Percentiles rank a stretch among this genome's conserved stretches.
phyloP scores from a whole-genome alignment of 2,797 vertebrate genomes.

The Okamejei kenojei region DNA sequence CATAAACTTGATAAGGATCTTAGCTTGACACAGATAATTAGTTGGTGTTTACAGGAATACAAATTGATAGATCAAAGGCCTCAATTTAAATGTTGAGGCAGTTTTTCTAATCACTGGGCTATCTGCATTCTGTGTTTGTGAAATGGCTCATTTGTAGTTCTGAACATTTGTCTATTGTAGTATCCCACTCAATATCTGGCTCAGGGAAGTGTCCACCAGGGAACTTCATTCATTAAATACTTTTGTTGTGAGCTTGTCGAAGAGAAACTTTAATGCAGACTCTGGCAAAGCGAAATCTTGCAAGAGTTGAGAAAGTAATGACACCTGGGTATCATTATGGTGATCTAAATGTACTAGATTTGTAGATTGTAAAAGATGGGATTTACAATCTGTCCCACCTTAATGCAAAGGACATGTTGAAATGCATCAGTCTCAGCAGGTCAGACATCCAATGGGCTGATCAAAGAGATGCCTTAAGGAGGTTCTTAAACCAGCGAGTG shows the following conservation, averaged over 20 bases:
- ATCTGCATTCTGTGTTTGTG: background rate
- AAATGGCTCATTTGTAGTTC: background rate
- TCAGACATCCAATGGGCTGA: background rate
- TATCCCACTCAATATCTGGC: background rate
- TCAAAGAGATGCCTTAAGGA: background rate
- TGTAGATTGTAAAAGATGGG: background rate
- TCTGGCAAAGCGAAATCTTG: background rate
- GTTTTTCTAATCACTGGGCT: background rate
- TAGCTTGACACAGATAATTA: conserved; percentile 77
- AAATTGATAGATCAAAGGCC: conserved; percentile 66
- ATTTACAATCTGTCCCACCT: background rate
- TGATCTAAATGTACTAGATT: background rate
- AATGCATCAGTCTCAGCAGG: background rate
- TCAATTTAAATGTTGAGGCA: conserved; percentile 41
- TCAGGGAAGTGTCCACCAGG: background rate
- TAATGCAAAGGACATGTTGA: background rate
- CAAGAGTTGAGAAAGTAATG: background rate
- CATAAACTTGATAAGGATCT: conserved; percentile 71
- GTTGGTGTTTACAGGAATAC: conserved; percentile 74
- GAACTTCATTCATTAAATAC: background rate
- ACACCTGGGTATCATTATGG: background rate
- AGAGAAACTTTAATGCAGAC: background rate
- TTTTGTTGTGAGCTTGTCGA: background rate
- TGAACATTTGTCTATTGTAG: background rate
- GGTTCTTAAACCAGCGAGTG: background rate